Conservation (phyloP, 2,888 invertebrate genomes). For the Teinopalpus imperialis region DNA sequence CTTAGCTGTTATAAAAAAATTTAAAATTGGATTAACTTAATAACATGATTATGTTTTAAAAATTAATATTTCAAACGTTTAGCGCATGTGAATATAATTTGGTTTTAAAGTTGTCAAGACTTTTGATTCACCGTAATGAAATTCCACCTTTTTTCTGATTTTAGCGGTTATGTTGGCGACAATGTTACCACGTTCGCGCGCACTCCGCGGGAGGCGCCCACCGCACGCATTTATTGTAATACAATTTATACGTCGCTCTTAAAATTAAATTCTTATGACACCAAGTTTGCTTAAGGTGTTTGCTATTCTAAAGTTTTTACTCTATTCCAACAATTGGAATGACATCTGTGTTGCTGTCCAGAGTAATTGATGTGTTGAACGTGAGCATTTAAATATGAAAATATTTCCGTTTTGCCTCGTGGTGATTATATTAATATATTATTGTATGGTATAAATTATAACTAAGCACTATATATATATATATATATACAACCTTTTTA, state of each 20-base stretch:
- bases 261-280: conserved; percentile 25
- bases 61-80: too few species aligned
- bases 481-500: too few species aligned
- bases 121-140: conserved; percentile 26
- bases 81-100: too few species aligned
- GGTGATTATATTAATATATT: too few species aligned
- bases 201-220: conserved; percentile 59
- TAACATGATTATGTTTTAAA: too few species aligned
- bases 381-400: conserved; percentile 23
- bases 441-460: too few species aligned
- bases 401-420: conserved; percentile 1
- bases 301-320: conserved; percentile 25
- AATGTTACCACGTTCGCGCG: conserved; percentile 65
- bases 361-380: conserved; percentile 28
- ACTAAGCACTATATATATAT: too few species aligned
- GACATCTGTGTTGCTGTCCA: conserved; percentile 24
- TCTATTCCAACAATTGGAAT: conserved; percentile 12
- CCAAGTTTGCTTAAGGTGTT: conserved; percentile 21
- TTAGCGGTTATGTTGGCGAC: conserved; percentile 53
- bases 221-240: conserved; percentile 51
- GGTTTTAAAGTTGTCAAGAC: too few species aligned
- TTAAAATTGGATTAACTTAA: too few species aligned
- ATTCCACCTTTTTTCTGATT: conserved; percentile 48
- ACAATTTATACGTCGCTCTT: conserved; percentile 17
- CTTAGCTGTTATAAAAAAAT: too few species aligned